These are phyloP conservation scores for Branchipolynoe longqiensis DNA, from an alignment of 2,888 invertebrate genomes.

Conservation along the genomic window DNA sequence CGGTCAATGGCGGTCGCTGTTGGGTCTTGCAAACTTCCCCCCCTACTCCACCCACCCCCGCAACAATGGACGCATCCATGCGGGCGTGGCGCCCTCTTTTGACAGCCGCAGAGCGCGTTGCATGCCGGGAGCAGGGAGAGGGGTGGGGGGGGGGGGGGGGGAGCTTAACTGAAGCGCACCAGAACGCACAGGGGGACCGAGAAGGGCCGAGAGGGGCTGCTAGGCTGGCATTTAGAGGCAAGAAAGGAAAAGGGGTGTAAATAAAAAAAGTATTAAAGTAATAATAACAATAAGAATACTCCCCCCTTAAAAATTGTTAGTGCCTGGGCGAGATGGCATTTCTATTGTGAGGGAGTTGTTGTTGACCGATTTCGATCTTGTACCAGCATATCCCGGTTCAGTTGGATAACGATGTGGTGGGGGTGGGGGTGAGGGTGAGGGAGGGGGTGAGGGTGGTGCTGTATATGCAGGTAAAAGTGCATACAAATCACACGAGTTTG, in stretches of 20 bases:
- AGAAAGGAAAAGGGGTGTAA: background rate
- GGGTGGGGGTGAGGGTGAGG: background rate
- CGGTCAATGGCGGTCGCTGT: too few relatives aligned
- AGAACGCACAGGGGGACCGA: too few relatives aligned
- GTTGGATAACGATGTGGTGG: background rate
- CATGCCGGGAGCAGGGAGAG: too few relatives aligned
- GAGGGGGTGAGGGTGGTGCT: background rate
- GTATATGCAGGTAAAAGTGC: background rate
- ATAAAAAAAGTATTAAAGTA: background rate
- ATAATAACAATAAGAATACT: background rate
- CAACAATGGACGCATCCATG: too few relatives aligned
- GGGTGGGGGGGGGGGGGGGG: background rate
- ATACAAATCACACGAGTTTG: background rate
- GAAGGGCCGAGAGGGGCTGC: too few relatives aligned
- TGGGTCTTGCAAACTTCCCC: too few relatives aligned
- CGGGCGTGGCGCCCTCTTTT: too few relatives aligned
- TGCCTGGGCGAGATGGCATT: background rate
- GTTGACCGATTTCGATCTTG: slow-evolving; percentile 5
- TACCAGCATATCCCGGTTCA: slow-evolving; percentile 37
- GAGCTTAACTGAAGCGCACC: too few relatives aligned
- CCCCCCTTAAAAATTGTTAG: background rate
- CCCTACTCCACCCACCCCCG: too few relatives aligned
- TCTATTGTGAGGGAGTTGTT: background rate
- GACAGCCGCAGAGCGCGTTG: too few relatives aligned
- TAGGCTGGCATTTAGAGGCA: too few relatives aligned